Evolutionary conservation across 2,888 invertebrate species (phyloP).

Genomic region (Orgyia antiqua): DNA sequence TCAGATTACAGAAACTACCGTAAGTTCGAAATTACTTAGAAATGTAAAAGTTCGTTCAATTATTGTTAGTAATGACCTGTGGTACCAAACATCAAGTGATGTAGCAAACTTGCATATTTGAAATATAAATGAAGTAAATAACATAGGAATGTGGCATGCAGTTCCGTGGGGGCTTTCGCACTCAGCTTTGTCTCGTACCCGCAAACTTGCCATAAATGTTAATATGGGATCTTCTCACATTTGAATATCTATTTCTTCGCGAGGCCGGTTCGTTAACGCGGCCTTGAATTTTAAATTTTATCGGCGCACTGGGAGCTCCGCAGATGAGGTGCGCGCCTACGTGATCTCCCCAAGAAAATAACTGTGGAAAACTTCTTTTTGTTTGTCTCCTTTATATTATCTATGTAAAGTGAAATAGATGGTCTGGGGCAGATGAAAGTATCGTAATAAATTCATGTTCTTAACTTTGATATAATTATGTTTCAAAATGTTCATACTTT

Average conservation of each 20-base stretch:
- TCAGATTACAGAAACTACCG: no score
- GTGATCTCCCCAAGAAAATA: constrained; percentile 70
- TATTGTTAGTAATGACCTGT: no score
- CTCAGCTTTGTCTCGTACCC: constrained; percentile 71
- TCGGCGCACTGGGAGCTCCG: constrained; percentile 64
- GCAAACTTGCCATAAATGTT: constrained; percentile 79
- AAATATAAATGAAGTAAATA: no score
- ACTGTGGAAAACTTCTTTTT: constrained; percentile 57
- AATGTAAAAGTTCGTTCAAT: no score
- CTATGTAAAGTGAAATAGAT: constrained; percentile 42
- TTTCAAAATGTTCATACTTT: no score
- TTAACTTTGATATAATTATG: no score
- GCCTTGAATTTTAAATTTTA: constrained; percentile 79
- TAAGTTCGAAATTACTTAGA: no score
- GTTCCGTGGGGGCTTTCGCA: constrained; percentile 42
- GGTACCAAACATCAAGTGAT: no score
- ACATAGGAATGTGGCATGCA: constrained; percentile 12
- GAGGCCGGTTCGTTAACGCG: constrained; percentile 77
- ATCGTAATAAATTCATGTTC: constrained; percentile 7
- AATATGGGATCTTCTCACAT: constrained; percentile 77
- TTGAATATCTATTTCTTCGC: constrained; percentile 79
- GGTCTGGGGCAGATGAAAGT: constrained; percentile 22
- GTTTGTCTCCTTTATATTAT: constrained; percentile 50
- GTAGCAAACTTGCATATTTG: no score
- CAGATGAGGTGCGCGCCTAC: constrained; percentile 76